phyloP scores from a whole-genome alignment of 2,888 invertebrate genomes.

The Quadriops clusia region DNA sequence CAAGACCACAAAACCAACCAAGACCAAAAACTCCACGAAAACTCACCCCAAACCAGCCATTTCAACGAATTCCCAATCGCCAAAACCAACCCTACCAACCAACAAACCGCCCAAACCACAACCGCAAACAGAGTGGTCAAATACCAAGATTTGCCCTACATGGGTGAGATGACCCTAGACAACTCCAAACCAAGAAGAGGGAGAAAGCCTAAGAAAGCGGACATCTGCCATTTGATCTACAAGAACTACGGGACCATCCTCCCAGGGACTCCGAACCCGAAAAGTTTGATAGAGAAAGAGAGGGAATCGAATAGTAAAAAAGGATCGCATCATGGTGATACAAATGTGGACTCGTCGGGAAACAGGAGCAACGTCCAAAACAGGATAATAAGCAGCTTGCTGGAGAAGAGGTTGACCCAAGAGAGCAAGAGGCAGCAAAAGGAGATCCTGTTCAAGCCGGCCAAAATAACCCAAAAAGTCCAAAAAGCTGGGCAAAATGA shows the following conservation, averaged over 20 bases:
- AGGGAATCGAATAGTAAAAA: constrained; percentile 18
- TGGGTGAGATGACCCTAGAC: constrained; percentile 85
- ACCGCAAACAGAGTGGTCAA: constrained; percentile 47
- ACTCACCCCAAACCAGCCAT: no score
- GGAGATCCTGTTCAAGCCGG: constrained; percentile 12
- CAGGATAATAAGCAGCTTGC: constrained; percentile 54
- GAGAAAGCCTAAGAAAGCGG: constrained; percentile 83
- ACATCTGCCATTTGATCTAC: constrained; percentile 82
- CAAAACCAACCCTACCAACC: constrained; percentile 28
- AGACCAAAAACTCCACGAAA: background rate
- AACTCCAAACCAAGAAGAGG: constrained; percentile 78
- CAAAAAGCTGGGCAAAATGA: constrained; percentile 46
- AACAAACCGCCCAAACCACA: constrained; percentile 27
- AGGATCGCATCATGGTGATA: constrained; percentile 21
- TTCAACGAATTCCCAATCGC: constrained; percentile 13
- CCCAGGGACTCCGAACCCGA: constrained; percentile 56
- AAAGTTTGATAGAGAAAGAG: constrained; percentile 40
- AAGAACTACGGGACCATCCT: constrained; percentile 84
- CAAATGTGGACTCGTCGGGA: constrained; percentile 18
- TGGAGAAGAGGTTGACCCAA: constrained; percentile 58
- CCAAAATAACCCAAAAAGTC: constrained; percentile 28
- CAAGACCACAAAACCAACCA: no score
- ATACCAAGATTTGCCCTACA: constrained; percentile 77
- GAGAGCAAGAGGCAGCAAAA: constrained; percentile 42
- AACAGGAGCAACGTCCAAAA: constrained; percentile 56